A percentile compares a stretch with the other conserved stretches of the same genome.
phyloP scores from a whole-genome alignment of 2,888 invertebrate genomes.

The Aporophyla nigra region DNA sequence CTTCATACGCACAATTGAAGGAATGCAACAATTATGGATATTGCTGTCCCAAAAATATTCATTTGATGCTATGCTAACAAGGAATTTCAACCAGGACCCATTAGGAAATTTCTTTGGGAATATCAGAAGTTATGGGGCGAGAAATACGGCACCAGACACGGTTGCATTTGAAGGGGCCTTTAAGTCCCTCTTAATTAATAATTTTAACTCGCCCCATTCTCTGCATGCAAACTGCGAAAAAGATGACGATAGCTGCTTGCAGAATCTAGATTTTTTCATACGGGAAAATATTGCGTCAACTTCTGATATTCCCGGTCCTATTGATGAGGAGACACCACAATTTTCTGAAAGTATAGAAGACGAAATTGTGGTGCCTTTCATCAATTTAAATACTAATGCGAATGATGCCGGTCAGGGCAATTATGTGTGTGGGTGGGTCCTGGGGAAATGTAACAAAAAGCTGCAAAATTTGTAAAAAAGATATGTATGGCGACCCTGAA shows the following conservation, averaged over 20 bases:
- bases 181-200: slow-evolving; percentile 61
- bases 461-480: slow-evolving; percentile 18
- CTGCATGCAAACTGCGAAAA: slow-evolving; percentile 13
- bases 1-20: slow-evolving; percentile 11
- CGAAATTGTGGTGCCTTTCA: not conserved
- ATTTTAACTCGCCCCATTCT: slow-evolving; percentile 27
- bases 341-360: slow-evolving; percentile 15
- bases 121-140: slow-evolving; percentile 63
- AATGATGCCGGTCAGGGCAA: slow-evolving; percentile 15
- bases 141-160: slow-evolving; percentile 46
- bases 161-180: too few species aligned
- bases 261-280: slow-evolving; percentile 10
- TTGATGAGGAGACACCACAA: slow-evolving; percentile 9
- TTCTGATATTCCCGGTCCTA: slow-evolving; percentile 22
- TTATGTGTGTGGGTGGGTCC: slow-evolving; percentile 28
- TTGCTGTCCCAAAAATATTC: slow-evolving; percentile 16
- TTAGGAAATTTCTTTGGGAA: slow-evolving; percentile 61
- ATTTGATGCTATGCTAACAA: slow-evolving; percentile 27
- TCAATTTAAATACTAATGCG: not conserved
- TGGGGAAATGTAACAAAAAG: not conserved
- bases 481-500: slow-evolving; percentile 13
- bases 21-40: slow-evolving; percentile 11
- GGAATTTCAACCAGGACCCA: slow-evolving; percentile 11
- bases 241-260: slow-evolving; percentile 40
- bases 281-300: slow-evolving; percentile 5